phyloP scores from a whole-genome alignment of 2,113 vertebrate species.

The Microcebus jonahi region DNA sequence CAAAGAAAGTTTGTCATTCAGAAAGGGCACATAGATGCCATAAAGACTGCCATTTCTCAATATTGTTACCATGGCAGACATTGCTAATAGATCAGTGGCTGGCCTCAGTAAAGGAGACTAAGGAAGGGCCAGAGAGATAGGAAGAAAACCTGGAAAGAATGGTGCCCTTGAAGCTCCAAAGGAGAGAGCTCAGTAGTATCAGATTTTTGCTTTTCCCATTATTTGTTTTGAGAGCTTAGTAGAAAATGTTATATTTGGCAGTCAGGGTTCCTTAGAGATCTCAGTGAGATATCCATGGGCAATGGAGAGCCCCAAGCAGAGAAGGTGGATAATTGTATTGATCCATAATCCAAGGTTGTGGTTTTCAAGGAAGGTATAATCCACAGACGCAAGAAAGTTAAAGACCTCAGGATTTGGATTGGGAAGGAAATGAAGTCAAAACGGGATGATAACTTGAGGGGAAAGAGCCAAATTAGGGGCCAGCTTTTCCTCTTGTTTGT shows the following conservation, averaged over 20 bases:
- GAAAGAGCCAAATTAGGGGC: neutral
- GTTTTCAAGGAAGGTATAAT: constrained; percentile 23
- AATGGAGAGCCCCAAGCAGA: neutral
- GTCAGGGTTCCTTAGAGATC: neutral
- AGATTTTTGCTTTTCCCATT: constrained; percentile 27
- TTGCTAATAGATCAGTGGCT: neutral
- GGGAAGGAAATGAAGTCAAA: constrained; percentile 41
- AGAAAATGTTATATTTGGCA: constrained; percentile 38
- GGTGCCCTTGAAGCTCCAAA: neutral
- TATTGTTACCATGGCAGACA: neutral
- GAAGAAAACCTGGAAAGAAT: neutral
- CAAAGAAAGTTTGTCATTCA: neutral
- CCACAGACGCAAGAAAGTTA: neutral
- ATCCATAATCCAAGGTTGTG: neutral
- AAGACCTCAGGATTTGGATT: neutral
- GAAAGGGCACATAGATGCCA: neutral
- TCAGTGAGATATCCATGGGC: neutral
- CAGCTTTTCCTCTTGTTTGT: neutral
- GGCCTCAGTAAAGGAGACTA: neutral
- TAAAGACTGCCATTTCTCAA: neutral
- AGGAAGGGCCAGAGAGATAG: constrained; percentile 8
- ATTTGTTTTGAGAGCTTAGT: constrained; percentile 23
- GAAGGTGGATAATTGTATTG: neutral
- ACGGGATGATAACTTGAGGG: neutral
- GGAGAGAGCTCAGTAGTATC: neutral